These are phyloP conservation scores for Danaus chrysippus DNA, from an alignment of 2,888 invertebrate genomes.

Conservation along the genomic window DNA sequence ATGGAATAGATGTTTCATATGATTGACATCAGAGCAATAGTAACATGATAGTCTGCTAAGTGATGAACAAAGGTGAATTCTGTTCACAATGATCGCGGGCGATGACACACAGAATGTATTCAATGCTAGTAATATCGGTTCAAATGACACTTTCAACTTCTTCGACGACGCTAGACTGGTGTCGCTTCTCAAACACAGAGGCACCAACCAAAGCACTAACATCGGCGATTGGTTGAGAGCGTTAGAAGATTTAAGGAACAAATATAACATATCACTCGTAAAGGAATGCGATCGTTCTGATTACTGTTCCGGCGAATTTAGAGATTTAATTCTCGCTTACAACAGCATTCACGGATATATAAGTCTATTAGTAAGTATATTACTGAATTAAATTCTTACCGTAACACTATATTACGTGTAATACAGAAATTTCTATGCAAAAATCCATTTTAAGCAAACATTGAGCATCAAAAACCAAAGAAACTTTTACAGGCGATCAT, in stretches of 20 bases:
- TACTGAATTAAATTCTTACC: not conserved
- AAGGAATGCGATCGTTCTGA: conserved; percentile 63
- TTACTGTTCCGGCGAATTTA: conserved; percentile 80
- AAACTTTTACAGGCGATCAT: too few species aligned
- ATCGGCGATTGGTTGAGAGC: conserved; percentile 60
- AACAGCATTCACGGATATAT: conserved; percentile 89
- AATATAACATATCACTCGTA: conserved; percentile 56
- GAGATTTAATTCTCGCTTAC: conserved; percentile 81
- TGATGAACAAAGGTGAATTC: conserved; percentile 51
- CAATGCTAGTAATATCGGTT: conserved; percentile 31
- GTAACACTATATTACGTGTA: too few species aligned
- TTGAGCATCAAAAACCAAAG: too few species aligned
- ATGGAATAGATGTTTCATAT: not conserved
- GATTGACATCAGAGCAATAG: conserved; percentile 20
- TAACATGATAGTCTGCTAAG: conserved; percentile 39
- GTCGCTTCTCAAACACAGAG: conserved; percentile 54
- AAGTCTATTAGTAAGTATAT: conserved; percentile 83
- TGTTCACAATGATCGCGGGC: conserved; percentile 56
- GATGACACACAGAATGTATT: conserved; percentile 48
- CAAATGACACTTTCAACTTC: conserved; percentile 48
- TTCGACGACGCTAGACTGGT: conserved; percentile 59
- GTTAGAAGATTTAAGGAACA: conserved; percentile 58
- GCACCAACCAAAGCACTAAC: conserved; percentile 49
- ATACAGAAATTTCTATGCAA: too few species aligned
- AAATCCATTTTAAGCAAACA: too few species aligned